Evolutionary conservation across 1,140 invertebrate genomes (phyloP).

Genomic region (Sipha flava): DNA sequence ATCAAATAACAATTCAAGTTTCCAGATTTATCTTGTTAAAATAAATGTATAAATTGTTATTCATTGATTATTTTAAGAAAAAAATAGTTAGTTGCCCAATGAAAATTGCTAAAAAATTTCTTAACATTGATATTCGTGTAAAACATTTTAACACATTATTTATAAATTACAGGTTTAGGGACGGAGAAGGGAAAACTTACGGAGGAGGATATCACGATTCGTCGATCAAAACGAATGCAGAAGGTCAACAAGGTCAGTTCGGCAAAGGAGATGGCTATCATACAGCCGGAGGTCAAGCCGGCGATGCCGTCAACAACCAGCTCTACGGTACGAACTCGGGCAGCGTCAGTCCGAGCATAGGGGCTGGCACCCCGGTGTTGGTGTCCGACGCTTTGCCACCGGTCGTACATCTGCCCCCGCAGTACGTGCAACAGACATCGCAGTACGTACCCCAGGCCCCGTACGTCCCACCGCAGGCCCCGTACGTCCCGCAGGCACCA

Average conservation of each 20-base stretch:
- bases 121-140: too few species aligned
- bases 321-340: not conserved
- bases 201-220: conserved; percentile 38
- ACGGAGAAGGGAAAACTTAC: conserved; percentile 37
- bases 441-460: not conserved
- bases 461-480: not conserved
- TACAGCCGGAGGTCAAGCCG: not conserved
- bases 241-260: conserved; percentile 36
- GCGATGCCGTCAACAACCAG: not conserved
- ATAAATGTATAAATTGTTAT: too few species aligned
- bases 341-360: not conserved
- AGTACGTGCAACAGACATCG: not conserved
- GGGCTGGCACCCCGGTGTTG: not conserved
- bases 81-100: too few species aligned
- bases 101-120: too few species aligned
- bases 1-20: too few species aligned
- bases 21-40: too few species aligned
- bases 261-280: conserved; percentile 34
- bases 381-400: not conserved
- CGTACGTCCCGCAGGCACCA: not conserved
- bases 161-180: conserved; percentile 33
- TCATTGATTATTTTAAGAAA: too few species aligned
- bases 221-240: conserved; percentile 35
- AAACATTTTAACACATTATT: not conserved
- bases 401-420: not conserved